A percentile compares a stretch with the other conserved stretches of the same genome.
Conservation (phyloP, 2,888 invertebrate species). For the Eurois occulta region DNA sequence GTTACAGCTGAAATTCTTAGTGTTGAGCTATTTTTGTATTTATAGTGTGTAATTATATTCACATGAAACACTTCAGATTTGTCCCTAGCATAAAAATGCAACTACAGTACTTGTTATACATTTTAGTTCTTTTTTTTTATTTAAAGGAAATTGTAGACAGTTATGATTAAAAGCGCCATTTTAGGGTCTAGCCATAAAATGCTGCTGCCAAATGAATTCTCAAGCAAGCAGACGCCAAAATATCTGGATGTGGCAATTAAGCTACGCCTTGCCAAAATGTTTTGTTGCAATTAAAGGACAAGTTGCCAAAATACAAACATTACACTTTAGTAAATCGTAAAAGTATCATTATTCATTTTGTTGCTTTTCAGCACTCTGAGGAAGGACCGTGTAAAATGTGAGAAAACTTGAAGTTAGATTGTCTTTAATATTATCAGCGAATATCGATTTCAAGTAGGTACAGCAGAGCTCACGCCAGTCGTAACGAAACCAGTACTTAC, state of each 20-base stretch:
- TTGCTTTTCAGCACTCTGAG: not conserved
- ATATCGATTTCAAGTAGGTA: not conserved
- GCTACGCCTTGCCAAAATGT: constrained; percentile 20
- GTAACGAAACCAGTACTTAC: no score
- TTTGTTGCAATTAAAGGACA: constrained; percentile 12
- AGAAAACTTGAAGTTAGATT: not conserved
- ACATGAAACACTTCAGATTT: not conserved
- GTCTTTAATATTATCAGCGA: not conserved
- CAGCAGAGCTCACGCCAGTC: not conserved
- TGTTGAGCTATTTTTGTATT: no score
- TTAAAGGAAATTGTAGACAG: not conserved
- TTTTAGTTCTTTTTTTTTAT: not conserved
- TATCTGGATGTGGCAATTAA: not conserved
- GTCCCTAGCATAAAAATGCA: not conserved
- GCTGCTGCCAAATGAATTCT: constrained; percentile 28
- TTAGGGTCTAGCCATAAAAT: not conserved
- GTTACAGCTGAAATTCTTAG: no score
- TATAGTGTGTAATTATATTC: no score
- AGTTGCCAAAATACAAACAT: constrained; percentile 7
- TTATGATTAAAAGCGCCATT: not conserved
- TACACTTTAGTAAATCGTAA: not conserved
- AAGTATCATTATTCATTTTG: not conserved
- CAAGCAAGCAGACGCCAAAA: constrained; percentile 13
- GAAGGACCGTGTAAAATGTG: not conserved
- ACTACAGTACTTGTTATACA: not conserved